Evolutionary conservation across 2,113 vertebrate species (phyloP).

Genomic region (Solenodon paradoxus): DNA sequence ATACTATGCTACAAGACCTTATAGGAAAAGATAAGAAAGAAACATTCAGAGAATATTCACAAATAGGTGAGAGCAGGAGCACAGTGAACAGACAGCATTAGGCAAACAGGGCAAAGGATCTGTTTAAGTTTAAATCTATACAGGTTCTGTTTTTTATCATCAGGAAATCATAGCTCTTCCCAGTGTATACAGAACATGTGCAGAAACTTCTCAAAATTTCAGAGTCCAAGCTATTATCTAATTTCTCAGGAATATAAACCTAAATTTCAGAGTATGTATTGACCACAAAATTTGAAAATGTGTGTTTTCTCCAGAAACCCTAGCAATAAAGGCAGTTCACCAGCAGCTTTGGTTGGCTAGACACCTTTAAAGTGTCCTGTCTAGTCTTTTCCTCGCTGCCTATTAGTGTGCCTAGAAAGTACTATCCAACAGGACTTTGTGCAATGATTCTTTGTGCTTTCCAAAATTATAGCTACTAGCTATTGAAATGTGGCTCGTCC

Average conservation of each 20-base stretch:
- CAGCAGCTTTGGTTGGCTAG: background rate
- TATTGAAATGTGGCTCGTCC: background rate
- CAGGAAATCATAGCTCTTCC: background rate
- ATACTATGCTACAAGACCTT: background rate
- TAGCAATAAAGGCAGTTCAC: background rate
- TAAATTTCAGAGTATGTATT: background rate
- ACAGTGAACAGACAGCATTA: background rate
- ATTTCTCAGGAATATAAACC: background rate
- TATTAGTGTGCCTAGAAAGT: background rate
- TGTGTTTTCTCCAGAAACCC: background rate
- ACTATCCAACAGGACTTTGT: background rate
- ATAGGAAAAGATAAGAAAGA: background rate
- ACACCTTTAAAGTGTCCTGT: background rate
- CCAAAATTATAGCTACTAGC: background rate
- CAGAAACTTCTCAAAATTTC: background rate
- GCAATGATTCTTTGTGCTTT: background rate
- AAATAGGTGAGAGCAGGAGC: background rate
- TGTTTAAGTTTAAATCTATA: background rate
- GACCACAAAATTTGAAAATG: background rate
- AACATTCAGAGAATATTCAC: background rate
- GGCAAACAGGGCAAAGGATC: background rate
- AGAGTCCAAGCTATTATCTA: background rate
- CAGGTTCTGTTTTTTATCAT: constrained; percentile 4
- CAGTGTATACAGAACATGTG: background rate
- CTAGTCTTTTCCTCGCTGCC: background rate